Conservation (phyloP, 2,888 invertebrate species). For the Hetaerina titia region DNA sequence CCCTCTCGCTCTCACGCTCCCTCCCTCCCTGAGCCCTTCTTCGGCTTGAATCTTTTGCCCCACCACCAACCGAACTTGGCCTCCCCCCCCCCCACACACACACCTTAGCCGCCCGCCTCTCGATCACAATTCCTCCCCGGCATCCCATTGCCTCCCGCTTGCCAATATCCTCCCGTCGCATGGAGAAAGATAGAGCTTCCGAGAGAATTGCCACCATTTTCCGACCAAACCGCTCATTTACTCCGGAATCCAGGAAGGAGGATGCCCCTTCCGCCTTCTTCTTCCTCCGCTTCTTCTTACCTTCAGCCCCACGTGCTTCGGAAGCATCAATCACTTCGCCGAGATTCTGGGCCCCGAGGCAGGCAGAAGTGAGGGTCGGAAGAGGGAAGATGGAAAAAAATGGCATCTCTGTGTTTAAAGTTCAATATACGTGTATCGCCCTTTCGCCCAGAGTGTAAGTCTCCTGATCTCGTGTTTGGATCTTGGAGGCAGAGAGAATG, state of each 20-base stretch:
- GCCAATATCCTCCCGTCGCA: slow-evolving; percentile 24
- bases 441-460: neutral
- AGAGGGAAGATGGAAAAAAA: neutral
- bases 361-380: neutral
- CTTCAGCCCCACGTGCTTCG: neutral
- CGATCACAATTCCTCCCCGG: neutral
- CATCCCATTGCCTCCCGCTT: neutral
- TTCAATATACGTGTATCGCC: neutral
- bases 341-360: neutral
- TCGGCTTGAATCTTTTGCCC: neutral
- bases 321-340: neutral
- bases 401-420: neutral
- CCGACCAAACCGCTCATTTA: slow-evolving; percentile 32
- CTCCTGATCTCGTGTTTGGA: neutral
- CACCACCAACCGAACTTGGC: neutral
- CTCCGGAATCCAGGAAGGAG: slow-evolving; percentile 3
- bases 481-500: neutral
- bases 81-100: neutral
- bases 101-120: too few relatives aligned
- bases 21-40: neutral
- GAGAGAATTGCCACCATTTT: slow-evolving; percentile 25
- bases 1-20: neutral
- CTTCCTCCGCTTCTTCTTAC: neutral
- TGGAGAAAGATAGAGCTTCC: neutral
- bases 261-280: neutral